Evolutionary conservation across 2,888 invertebrate genomes (phyloP).

Genomic region (Trisateles emortualis): DNA sequence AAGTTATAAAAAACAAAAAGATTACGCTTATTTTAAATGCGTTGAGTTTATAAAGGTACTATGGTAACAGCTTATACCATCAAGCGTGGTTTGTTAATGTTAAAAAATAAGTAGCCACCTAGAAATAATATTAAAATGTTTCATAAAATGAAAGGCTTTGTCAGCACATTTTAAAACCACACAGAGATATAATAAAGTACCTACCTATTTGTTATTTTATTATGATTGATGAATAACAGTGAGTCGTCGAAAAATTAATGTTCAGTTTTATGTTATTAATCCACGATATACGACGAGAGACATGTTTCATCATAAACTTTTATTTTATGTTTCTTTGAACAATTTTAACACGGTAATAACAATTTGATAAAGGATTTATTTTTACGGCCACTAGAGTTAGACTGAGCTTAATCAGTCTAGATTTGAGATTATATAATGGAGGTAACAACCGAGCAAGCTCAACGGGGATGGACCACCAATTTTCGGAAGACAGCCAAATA

Average conservation of each 20-base stretch:
- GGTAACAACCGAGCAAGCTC: no score
- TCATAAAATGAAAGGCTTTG: background rate
- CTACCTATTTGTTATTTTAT: slow-evolving; percentile 16
- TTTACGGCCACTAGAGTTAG: no score
- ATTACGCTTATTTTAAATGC: no score
- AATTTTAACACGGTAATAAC: slow-evolving; percentile 22
- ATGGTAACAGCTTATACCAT: no score
- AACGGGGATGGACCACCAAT: no score
- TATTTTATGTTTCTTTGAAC: slow-evolving; percentile 36
- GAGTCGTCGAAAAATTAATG: slow-evolving; percentile 16
- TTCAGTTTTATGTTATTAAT: slow-evolving; percentile 27
- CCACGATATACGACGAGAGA: slow-evolving; percentile 3
- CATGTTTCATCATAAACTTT: slow-evolving; percentile 21
- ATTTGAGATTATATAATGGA: no score
- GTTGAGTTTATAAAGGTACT: no score
- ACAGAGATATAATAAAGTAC: background rate
- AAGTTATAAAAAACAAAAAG: no score
- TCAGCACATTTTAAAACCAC: background rate
- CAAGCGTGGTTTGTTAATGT: no score
- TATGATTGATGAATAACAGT: slow-evolving; percentile 12
- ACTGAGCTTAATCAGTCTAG: no score
- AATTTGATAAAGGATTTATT: no score
- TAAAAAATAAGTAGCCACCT: background rate
- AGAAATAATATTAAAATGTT: background rate
- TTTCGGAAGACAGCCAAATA: no score